Conservation (phyloP, 2,113 vertebrate genomes). For the Phyllostomus hastatus region DNA sequence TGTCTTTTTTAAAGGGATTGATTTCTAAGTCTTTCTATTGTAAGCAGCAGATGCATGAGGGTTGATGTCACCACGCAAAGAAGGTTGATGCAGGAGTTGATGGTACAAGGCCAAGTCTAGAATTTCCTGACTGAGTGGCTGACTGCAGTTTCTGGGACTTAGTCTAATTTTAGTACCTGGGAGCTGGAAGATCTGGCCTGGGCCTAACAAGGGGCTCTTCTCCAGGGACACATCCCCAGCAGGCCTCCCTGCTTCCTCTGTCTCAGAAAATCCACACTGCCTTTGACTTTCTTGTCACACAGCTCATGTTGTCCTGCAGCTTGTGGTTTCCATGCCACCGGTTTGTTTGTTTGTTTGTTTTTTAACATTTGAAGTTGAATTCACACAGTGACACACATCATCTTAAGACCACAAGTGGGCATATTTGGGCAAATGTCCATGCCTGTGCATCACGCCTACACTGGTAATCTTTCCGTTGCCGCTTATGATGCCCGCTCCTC, state of each 20-base stretch:
- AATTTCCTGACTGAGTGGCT: neutral
- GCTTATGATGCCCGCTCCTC: neutral
- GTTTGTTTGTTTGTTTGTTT: neutral
- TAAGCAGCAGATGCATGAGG: too few relatives aligned
- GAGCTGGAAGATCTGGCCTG: neutral
- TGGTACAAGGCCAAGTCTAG: neutral
- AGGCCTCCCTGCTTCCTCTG: neutral
- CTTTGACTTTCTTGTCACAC: neutral
- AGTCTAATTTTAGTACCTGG: neutral
- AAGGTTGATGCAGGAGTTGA: neutral
- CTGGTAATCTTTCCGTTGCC: neutral
- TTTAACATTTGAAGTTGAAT: neutral
- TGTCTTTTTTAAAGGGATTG: too few relatives aligned
- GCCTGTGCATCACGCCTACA: neutral
- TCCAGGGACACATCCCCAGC: neutral
- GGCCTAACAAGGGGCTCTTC: neutral
- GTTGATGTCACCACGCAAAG: neutral
- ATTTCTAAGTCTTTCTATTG: too few relatives aligned
- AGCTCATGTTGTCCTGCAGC: neutral
- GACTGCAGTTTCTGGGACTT: neutral
- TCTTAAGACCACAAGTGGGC: neutral
- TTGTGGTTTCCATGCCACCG: neutral
- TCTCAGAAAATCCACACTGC: neutral
- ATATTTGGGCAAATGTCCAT: neutral
- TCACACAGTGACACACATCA: neutral